phyloP scores from a whole-genome alignment of 2,888 invertebrate genomes.

The Cantharis rufa region DNA sequence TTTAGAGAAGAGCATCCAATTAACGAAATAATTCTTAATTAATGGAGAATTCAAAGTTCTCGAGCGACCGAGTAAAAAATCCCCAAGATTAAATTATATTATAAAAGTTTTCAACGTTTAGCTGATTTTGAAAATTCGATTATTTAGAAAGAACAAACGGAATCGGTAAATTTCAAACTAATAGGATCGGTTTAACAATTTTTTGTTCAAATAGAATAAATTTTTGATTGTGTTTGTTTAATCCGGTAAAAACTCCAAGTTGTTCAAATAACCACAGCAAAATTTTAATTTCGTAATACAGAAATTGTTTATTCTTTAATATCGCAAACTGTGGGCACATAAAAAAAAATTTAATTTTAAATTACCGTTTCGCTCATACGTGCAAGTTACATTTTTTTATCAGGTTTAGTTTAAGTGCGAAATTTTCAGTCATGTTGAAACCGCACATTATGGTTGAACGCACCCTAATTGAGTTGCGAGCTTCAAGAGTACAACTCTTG shows the following conservation, averaged over 20 bases:
- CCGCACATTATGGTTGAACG: constrained; percentile 11
- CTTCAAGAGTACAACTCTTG: constrained; percentile 2
- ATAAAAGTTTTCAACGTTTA: neutral
- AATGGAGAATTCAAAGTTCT: neutral
- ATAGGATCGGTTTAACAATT: neutral
- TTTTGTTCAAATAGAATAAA: neutral
- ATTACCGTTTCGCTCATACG: constrained; percentile 12
- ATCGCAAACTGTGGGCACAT: neutral
- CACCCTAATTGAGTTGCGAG: constrained; percentile 11
- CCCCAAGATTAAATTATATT: neutral
- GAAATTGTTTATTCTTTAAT: constrained; percentile 5
- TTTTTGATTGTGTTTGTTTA: neutral
- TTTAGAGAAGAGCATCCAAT: neutral
- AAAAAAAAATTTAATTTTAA: constrained; percentile 7
- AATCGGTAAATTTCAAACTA: neutral
- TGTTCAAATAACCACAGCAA: neutral
- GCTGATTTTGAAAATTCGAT: neutral
- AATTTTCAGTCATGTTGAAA: constrained; percentile 18
- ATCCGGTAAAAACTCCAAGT: neutral
- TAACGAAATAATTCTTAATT: neutral
- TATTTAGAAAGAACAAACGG: neutral
- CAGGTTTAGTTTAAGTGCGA: constrained; percentile 2
- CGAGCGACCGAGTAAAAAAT: neutral
- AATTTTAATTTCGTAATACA: neutral
- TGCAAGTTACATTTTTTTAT: constrained; percentile 3